Evolutionary conservation across 2,113 vertebrate genomes (phyloP).

Genomic region (human (Homo sapiens)): DNA sequence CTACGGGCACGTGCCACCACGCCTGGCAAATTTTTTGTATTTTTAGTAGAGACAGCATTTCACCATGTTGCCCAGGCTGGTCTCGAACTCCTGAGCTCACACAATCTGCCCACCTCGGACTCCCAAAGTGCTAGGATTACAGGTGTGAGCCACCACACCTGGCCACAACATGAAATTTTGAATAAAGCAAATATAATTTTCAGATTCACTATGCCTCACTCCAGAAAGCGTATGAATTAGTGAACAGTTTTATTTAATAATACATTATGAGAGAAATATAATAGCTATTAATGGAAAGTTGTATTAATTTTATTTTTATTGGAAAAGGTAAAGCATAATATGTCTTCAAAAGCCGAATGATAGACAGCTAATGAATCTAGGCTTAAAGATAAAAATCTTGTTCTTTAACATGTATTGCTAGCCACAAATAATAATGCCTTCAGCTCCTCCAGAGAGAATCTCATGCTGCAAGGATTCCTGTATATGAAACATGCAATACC

Average conservation of each 20-base stretch:
- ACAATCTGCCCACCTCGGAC: too few relatives aligned
- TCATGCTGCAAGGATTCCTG: background rate
- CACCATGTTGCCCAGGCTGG: too few relatives aligned
- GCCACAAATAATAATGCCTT: background rate
- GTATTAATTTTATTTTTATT: constrained; percentile 40
- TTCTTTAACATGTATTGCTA: background rate
- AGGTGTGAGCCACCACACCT: too few relatives aligned
- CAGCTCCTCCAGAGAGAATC: background rate
- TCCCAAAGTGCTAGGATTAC: too few relatives aligned
- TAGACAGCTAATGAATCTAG: background rate
- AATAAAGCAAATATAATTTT: background rate
- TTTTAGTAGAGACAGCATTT: too few relatives aligned
- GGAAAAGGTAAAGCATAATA: background rate
- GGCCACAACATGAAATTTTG: background rate
- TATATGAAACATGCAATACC: background rate
- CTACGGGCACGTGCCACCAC: too few relatives aligned
- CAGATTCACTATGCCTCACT: background rate
- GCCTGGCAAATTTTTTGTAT: too few relatives aligned
- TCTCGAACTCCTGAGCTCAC: too few relatives aligned
- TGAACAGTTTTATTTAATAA: constrained; percentile 37
- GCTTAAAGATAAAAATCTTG: background rate
- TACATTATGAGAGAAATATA: background rate
- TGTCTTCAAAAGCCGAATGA: constrained; percentile 10
- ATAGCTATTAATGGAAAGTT: background rate
- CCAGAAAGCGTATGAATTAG: constrained; percentile 18